Base-by-base conservation (phyloP, 2,888 invertebrate species). In the Bembecia ichneumoniformis region DNA sequence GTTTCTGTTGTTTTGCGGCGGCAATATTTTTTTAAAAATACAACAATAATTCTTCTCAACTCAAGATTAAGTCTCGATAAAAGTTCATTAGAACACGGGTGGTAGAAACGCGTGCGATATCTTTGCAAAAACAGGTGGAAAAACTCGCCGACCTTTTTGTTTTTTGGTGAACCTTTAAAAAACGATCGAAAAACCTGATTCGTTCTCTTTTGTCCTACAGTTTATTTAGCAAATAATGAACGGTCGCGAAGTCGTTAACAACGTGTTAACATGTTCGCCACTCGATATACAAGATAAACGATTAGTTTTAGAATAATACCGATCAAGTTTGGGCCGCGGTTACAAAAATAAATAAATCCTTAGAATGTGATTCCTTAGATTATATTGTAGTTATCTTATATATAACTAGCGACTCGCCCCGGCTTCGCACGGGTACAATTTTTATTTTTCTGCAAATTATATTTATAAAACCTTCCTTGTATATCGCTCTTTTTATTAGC, bases 21-120 rank as follows among this genome's bases (percentile, higher is more conserved):
- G 74, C 82, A 63, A 83, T 87, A 83, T 81, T 82, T 86, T 82
- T 71, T 80, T 74, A 78, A 81, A n/a, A 84, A 84, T 82, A 82
- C 76, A 1, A 64, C 82, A 72, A 84, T 83, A 86, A 78, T 74
- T 84, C 87, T 83, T 76, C 70, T 76, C 79, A 79, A 70, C 77
- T 68, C 72, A 62, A 82, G 86, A 87, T 86, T 64, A 59, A 56
- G 54, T 46, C 52, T 53, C 59, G 86, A 87, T 86, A 83, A 80
- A 68, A 73, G 77, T 71, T 79, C 79, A 82, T 83, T 83, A 83
- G 81, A 81, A 72, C 78, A 70, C 71, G 77, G 82, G 80, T 76
- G 84, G 82, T 75, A 79, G 68, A 68, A 70, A 68, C 69, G 65
- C 64, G 71, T 73, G 74, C 74, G 69, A 74, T 77, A 78, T 74